Evolutionary conservation across 2,797 vertebrate species (phyloP).

Genomic region (Myotis findleyi): DNA sequence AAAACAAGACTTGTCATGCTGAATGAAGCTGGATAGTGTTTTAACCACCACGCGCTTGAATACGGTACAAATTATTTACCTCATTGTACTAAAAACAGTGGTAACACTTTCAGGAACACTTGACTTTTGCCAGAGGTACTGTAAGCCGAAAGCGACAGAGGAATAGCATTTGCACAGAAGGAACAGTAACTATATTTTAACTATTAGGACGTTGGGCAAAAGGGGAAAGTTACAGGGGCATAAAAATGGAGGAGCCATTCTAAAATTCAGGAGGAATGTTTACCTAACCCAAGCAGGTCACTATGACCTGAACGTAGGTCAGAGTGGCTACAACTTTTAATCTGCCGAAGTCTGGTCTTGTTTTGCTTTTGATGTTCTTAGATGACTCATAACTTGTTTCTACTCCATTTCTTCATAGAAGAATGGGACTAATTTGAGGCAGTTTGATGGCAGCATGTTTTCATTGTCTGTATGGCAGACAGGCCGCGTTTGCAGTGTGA

Average conservation of each 20-base stretch:
- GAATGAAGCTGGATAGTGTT: slow-evolving; percentile 1
- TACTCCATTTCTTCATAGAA: slow-evolving; percentile 37
- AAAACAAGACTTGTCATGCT: slow-evolving; percentile 68
- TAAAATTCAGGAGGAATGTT: slow-evolving; percentile 30
- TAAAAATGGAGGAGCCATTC: slow-evolving; percentile 32
- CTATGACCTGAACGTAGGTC: neutral
- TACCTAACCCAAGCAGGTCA: neutral
- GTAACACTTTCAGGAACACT: neutral
- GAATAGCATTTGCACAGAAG: slow-evolving; percentile 12
- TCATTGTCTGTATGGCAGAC: slow-evolving; percentile 38
- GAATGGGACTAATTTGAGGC: slow-evolving; percentile 33
- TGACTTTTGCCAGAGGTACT: neutral
- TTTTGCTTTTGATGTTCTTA: slow-evolving; percentile 48
- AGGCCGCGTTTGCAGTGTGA: slow-evolving; percentile 39
- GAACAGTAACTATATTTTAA: slow-evolving; percentile 31
- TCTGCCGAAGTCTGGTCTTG: neutral
- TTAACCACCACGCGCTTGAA: neutral
- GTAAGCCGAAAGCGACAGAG: neutral
- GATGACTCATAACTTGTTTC: slow-evolving; percentile 35
- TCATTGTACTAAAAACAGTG: slow-evolving; percentile 9
- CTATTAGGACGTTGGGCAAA: slow-evolving; percentile 31
- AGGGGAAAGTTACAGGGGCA: neutral
- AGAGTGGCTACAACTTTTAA: neutral
- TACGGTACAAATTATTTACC: slow-evolving; percentile 8
- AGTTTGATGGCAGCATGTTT: slow-evolving; percentile 49